These are phyloP conservation scores for Apis laboriosa DNA, from an alignment of 1,140 invertebrate species.

Conservation along the genomic window DNA sequence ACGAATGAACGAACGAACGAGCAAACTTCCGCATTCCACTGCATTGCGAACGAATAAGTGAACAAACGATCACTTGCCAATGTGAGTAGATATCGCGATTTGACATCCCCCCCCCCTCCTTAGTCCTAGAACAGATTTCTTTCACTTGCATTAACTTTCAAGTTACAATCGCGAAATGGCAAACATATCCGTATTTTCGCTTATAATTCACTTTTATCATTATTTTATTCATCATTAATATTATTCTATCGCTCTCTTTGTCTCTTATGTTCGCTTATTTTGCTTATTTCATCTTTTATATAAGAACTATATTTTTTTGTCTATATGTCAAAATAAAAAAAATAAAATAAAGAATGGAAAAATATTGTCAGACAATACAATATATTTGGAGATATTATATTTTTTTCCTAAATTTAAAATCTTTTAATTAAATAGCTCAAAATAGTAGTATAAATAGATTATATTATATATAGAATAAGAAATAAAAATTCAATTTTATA, in stretches of 20 bases:
- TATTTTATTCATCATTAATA: background rate
- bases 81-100: conserved; percentile 38
- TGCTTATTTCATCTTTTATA: background rate
- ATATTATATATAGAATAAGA: background rate
- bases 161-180: conserved; percentile 5
- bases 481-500: background rate
- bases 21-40: conserved; percentile 36
- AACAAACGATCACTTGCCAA: conserved; percentile 31
- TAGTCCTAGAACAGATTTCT: conserved; percentile 19
- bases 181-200: background rate
- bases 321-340: conserved; percentile 16
- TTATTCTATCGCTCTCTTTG: background rate
- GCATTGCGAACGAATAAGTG: conserved; percentile 36
- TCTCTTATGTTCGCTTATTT: background rate
- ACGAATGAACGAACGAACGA: conserved; percentile 46
- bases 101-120: conserved; percentile 1
- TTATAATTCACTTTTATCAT: background rate
- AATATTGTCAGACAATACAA: conserved; percentile 5
- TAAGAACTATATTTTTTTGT: conserved; percentile 4
- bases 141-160: conserved; percentile 15
- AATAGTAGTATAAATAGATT: background rate
- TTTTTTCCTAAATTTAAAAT: background rate
- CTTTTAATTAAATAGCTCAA: background rate
- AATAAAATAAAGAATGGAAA: conserved; percentile 18
- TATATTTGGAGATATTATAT: conserved; percentile 17